Percentiles rank a stretch among this genome's conserved stretches.
These are phyloP conservation scores for Nebria salina DNA, from an alignment of 2,888 invertebrate genomes.

Conservation along the genomic window DNA sequence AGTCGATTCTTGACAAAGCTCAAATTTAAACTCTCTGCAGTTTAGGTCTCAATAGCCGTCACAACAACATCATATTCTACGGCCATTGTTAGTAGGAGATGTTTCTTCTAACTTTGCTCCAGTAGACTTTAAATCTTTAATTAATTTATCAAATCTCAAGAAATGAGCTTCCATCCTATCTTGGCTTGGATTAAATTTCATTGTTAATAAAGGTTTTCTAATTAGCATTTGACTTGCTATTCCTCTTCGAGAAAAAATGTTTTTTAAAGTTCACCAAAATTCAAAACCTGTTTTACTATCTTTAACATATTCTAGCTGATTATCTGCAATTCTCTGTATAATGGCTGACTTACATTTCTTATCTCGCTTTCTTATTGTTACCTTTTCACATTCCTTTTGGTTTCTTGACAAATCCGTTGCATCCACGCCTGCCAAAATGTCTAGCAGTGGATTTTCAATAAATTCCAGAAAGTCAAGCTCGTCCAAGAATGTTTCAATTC, in stretches of 20 bases:
- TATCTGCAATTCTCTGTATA: slow-evolving; percentile 51
- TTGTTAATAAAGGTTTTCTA: too few species aligned
- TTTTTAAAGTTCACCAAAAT: slow-evolving; percentile 49
- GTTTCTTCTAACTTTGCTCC: slow-evolving; percentile 49
- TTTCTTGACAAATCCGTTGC: too few species aligned
- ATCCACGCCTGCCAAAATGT: neutral
- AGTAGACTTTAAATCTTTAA: slow-evolving; percentile 47
- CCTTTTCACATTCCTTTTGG: too few species aligned
- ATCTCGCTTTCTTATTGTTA: slow-evolving; percentile 23
- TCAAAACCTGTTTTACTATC: slow-evolving; percentile 51
- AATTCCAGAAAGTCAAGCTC: slow-evolving; percentile 47
- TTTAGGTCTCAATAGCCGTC: too few species aligned
- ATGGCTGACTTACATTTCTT: slow-evolving; percentile 51
- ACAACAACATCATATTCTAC: too few species aligned
- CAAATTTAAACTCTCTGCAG: too few species aligned
- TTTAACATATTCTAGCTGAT: slow-evolving; percentile 53
- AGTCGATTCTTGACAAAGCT: too few species aligned
- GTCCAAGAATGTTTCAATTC: slow-evolving; percentile 49
- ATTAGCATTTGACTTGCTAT: too few species aligned
- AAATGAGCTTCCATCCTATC: slow-evolving; percentile 33
- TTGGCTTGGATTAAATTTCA: too few species aligned
- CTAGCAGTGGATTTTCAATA: slow-evolving; percentile 33
- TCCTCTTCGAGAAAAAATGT: slow-evolving; percentile 51
- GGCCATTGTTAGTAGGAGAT: too few species aligned
- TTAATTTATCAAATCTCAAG: slow-evolving; percentile 42